phyloP scores from a whole-genome alignment of 2,888 invertebrate species.

The Pemphredon lugubris region DNA sequence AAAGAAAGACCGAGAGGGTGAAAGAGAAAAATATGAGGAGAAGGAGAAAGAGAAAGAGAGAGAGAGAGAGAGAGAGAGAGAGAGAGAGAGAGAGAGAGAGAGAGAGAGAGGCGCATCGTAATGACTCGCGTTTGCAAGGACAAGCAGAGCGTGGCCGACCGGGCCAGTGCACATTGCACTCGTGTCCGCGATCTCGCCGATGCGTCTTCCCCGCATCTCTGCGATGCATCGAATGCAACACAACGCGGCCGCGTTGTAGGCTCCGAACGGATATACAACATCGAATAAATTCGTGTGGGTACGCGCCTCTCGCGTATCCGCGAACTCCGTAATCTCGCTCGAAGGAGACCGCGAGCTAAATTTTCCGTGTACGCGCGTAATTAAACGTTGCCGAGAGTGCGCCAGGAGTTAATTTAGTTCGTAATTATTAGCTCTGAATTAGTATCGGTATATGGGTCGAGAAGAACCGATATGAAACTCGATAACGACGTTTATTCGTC shows the following conservation, averaged over 20 bases:
- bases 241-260: conserved; percentile 37
- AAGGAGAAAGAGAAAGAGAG: background rate
- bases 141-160: conserved; percentile 76
- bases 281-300: too few species aligned
- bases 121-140: conserved; percentile 71
- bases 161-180: conserved; percentile 73
- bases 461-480: too few species aligned
- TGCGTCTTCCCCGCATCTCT: conserved; percentile 22
- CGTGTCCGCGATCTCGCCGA: conserved; percentile 66
- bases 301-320: too few species aligned
- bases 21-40: background rate
- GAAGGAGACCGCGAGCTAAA: too few species aligned
- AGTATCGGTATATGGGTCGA: too few species aligned
- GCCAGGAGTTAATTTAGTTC: too few species aligned
- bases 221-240: conserved; percentile 12
- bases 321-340: too few species aligned
- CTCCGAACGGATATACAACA: conserved; percentile 10
- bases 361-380: too few species aligned
- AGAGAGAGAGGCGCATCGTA: conserved; percentile 56
- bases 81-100: conserved; percentile 18
- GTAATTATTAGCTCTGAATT: too few species aligned
- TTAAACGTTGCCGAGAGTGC: too few species aligned
- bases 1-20: background rate
- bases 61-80: background rate
- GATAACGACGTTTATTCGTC: too few species aligned